These are phyloP conservation scores for Brotula barbata DNA, from an alignment of 2,797 vertebrate species.

Conservation along the genomic window DNA sequence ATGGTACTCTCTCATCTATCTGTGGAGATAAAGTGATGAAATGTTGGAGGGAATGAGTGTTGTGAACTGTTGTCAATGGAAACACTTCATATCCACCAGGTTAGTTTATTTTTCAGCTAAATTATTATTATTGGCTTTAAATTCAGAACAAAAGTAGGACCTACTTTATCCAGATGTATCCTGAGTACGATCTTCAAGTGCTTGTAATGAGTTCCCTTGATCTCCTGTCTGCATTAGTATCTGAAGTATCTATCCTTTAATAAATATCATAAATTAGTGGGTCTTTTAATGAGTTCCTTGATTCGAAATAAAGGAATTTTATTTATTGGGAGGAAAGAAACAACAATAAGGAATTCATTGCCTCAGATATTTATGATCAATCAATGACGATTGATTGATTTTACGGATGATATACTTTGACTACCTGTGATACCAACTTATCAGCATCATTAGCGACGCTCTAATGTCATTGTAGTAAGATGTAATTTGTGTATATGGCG, in stretches of 20 bases:
- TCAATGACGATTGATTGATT: conserved; percentile 1
- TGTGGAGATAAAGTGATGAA: no score
- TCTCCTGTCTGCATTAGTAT: no score
- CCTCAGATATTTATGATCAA: neutral
- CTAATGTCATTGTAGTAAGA: conserved; percentile 1
- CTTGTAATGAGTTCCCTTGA: no score
- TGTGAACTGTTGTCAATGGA: neutral
- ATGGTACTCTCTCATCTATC: neutral
- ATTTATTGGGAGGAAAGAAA: no score
- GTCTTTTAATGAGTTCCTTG: no score
- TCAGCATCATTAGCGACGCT: conserved; percentile 1
- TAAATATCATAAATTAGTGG: no score
- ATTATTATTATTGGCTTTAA: neutral
- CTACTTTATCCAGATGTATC: no score
- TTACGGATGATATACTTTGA: conserved; percentile 7
- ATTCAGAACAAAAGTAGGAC: no score
- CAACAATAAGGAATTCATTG: neutral
- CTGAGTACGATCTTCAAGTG: no score
- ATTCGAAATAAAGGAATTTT: no score
- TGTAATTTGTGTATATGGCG: conserved; percentile 5
- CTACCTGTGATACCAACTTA: neutral
- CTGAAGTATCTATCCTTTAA: no score
- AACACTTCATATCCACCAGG: conserved; percentile 13
- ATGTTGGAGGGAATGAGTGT: conserved; percentile 18
- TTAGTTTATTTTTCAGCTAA: conserved; percentile 15